phyloP scores from a whole-genome alignment of 2,888 invertebrate species.

The Eretmocerus hayati region DNA sequence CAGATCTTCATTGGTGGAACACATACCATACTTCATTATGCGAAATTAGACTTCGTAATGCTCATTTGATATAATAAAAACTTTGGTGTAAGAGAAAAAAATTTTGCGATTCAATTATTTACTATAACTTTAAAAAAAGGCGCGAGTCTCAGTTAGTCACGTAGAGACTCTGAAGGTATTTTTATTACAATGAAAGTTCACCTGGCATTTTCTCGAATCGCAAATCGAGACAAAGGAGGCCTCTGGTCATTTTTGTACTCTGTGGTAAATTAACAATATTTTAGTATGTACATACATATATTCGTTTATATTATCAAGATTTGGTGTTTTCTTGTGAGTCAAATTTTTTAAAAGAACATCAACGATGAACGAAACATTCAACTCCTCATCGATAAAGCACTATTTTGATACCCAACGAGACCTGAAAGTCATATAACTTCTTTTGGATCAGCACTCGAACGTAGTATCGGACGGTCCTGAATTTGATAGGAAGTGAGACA shows the following conservation, averaged over 20 bases:
- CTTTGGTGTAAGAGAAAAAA: slow-evolving; percentile 21
- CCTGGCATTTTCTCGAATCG: slow-evolving; percentile 14
- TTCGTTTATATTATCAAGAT: slow-evolving; percentile 14
- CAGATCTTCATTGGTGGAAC: slow-evolving; percentile 14
- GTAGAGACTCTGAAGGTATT: slow-evolving; percentile 12
- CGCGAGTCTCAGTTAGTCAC: slow-evolving; percentile 14
- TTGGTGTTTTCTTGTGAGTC: slow-evolving; percentile 19
- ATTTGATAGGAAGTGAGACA: slow-evolving; percentile 40
- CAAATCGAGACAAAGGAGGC: slow-evolving; percentile 15
- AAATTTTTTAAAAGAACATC: no score
- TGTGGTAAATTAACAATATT: slow-evolving; percentile 16
- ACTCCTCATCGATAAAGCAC: no score
- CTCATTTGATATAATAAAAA: slow-evolving; percentile 9
- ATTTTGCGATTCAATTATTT: slow-evolving; percentile 17
- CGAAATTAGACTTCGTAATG: slow-evolving; percentile 10
- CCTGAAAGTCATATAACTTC: no score
- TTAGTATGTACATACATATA: slow-evolving; percentile 12
- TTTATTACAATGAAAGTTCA: slow-evolving; percentile 12
- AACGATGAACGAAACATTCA: no score
- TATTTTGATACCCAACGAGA: no score
- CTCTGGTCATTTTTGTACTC: slow-evolving; percentile 21
- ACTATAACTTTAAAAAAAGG: slow-evolving; percentile 14
- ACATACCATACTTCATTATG: slow-evolving; percentile 11
- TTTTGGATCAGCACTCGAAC: slow-evolving; percentile 23
- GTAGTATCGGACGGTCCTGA: slow-evolving; percentile 43